Base-by-base conservation (phyloP, 2,888 invertebrate species). In the Colletes collaris region DNA sequence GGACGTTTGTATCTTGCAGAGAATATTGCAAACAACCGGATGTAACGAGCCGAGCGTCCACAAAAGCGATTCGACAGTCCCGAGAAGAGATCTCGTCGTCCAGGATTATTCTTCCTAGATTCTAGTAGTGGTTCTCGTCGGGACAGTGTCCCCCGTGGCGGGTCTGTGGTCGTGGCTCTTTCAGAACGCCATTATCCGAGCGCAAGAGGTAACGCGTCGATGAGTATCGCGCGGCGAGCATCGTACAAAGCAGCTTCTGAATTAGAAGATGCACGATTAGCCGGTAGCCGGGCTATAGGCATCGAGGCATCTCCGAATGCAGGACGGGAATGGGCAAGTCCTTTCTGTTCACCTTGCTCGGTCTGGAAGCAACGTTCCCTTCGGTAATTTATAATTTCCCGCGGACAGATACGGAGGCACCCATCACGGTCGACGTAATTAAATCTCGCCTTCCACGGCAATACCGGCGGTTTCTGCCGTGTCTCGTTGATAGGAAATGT, bases 211-310 rank as follows among this genome's bases (percentile, higher is more conserved):
- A 53, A 55, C 53, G 56, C 65, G 62, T 55, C 64, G 81, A 74
- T 82, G 69, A 27, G 65, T 74, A 82, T 73, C 66, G 52, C 67
- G 35, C 37, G 27, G 40, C 52, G n/a, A 68, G 73, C 60, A 65
- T 76, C 65, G 16, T 59, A 62, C 67, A 50, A 80, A 78, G 52
- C 46, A 77, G 71, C 68, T 78, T 81, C 86, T 85, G 86, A 89
- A 89, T 89, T 86, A 88, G 86, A 88, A 88, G 89, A 89, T 89
- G 81, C 82, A 72, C 86, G 88, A 87, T 88, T 88, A 86, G 82
- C 70, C 66, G 82, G 84, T 83, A 84, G 83, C 84, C 84, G 66
- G 44, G 68, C 65, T 53, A 64, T 53, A 64, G 72, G 58, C 68
- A 73, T 68, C 40, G 58, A 52, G 65, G 44, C 67, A 62, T 60